Evolutionary conservation across 2,888 invertebrate species (phyloP), one percentile per base, ranked within the genome.

Genomic region (Sesia apiformis): DNA sequence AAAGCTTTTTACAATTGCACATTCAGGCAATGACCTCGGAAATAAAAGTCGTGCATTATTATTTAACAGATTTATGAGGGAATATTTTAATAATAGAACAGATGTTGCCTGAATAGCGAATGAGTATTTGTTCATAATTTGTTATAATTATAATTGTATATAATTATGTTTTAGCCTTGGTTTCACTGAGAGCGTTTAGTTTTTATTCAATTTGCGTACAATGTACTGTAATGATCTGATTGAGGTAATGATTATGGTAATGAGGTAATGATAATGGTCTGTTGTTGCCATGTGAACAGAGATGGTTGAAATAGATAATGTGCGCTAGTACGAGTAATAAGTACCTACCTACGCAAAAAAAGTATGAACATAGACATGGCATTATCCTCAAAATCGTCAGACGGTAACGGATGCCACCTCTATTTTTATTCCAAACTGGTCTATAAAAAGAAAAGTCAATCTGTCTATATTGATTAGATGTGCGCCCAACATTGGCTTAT

Each of bases 101-200:
- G 23, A 53, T 8, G 42, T 46, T n/a, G 46, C 46, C 7, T 52
- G 52, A 49, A 41, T 43, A 52, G 49, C 55, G 49, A 52, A 39
- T 57, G 58, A 56, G 57, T 59, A 65, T 67, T 67, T 65, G 64
- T 66, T 64, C 64, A 55, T 74, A 73, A 76, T 74, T 66, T 64
- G 65, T 63, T 70, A 6, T 46, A 76, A 76, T 76, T 76, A 64
- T 62, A 76, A 76, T 76, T 76, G 65, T 62, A 63, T 56, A 56
- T 66, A 72, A 72, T 73, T 70, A 68, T 60, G 60, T 60, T 60
- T 58, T 40, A 67, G 62, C 70, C 72, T 72, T 72, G 73, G 67
- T 76, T 75, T 74, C 46, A 46, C 46, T 46, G 23, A 23, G 23
- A 46, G 46, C 8, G 23, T 3, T 46, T 23, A 6, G 7, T 46